Percentiles rank a stretch among this genome's conserved stretches.
phyloP scores from a whole-genome alignment of 2,113 vertebrate genomes.

The Vulpes lagopus region DNA sequence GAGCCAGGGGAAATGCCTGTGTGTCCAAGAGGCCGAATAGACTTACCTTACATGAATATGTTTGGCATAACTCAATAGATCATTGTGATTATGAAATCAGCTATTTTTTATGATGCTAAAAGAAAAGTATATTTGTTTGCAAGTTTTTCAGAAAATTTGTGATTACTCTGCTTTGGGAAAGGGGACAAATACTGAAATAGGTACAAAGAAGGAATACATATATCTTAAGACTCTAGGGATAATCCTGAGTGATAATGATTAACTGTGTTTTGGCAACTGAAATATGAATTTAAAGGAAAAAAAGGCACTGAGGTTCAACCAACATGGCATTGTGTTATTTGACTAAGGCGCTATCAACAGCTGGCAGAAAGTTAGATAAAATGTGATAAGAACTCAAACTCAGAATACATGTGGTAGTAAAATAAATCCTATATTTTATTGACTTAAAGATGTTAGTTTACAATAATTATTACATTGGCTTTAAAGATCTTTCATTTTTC shows the following conservation, averaged over 20 bases:
- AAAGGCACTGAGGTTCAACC: slow-evolving; percentile 31
- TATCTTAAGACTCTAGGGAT: slow-evolving; percentile 2
- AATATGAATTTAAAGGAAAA: not conserved
- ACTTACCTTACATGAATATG: not conserved
- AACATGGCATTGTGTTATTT: slow-evolving; percentile 18
- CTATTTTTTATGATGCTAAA: not conserved
- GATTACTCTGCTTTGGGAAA: not conserved
- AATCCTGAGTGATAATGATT: slow-evolving; percentile 40
- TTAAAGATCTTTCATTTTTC: not conserved
- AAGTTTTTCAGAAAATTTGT: not conserved
- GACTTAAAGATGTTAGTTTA: not conserved
- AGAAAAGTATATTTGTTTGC: not conserved
- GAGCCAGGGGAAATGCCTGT: not conserved
- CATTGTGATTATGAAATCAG: not conserved
- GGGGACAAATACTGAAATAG: not conserved
- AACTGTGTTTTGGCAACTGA: slow-evolving; percentile 50
- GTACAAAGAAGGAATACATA: not conserved
- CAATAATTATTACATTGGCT: not conserved
- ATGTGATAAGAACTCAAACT: not conserved
- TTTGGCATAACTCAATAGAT: not conserved
- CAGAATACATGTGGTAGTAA: not conserved
- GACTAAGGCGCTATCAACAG: slow-evolving; percentile 12
- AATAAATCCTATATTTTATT: not conserved
- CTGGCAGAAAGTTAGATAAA: slow-evolving; percentile 7
- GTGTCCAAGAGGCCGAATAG: not conserved